A percentile compares a stretch with the other conserved stretches of the same genome.
These are phyloP conservation scores for Bombus superbus DNA, from an alignment of 1,140 invertebrate species.

Conservation along the genomic window DNA sequence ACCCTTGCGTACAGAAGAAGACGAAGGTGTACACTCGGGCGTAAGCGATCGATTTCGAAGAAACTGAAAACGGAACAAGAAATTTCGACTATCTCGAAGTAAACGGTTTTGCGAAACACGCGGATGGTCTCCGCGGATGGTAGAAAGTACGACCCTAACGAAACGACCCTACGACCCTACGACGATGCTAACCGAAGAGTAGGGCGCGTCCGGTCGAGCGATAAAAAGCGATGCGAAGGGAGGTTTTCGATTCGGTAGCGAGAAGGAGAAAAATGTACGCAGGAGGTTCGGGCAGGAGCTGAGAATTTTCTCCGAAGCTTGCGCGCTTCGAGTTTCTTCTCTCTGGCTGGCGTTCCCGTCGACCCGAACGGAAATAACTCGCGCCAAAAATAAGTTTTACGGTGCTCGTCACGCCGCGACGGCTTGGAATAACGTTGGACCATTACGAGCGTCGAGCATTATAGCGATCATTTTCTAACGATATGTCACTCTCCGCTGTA, in stretches of 20 bases:
- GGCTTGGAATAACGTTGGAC: conserved; percentile 73
- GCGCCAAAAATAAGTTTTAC: conserved; percentile 77
- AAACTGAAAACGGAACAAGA: background rate
- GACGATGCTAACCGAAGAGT: too few relatives aligned
- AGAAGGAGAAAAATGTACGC: background rate
- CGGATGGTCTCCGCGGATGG: too few relatives aligned
- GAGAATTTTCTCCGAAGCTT: conserved; percentile 40
- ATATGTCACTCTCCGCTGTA: background rate
- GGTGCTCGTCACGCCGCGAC: conserved; percentile 73
- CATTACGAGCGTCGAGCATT: conserved; percentile 39
- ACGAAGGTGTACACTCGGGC: background rate
- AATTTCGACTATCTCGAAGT: background rate
- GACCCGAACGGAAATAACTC: conserved; percentile 74
- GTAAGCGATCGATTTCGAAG: background rate
- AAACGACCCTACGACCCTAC: too few relatives aligned
- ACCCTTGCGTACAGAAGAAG: background rate
- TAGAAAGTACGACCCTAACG: too few relatives aligned
- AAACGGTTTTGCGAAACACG: background rate
- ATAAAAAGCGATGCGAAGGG: background rate
- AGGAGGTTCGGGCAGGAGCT: conserved; percentile 4
- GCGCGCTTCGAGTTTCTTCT: conserved; percentile 45
- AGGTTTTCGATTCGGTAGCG: background rate
- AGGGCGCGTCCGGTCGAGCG: background rate
- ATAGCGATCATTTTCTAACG: background rate
- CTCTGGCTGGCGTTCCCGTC: conserved; percentile 58